Conservation (phyloP, 1,140 invertebrate species). For the Aphidius ervi region DNA sequence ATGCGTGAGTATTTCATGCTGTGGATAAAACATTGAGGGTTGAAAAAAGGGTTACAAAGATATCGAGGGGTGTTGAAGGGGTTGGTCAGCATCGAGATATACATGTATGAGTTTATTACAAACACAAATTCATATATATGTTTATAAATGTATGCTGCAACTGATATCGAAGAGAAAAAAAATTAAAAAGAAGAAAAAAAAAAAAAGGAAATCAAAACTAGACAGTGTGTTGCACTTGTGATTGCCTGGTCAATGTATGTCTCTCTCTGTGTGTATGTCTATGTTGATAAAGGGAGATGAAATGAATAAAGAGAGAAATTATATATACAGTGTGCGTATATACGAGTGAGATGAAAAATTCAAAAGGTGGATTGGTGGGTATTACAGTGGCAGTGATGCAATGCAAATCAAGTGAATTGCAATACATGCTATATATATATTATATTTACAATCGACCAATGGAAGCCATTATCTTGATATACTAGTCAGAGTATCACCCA, state of each 20-base stretch:
- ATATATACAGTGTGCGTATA: neutral
- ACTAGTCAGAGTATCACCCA: slow-evolving; percentile 11
- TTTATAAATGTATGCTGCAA: neutral
- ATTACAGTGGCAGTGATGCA: slow-evolving; percentile 32
- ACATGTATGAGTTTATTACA: no score
- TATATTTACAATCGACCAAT: slow-evolving; percentile 31
- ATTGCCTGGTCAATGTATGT: neutral
- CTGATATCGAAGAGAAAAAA: neutral
- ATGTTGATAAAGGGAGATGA: no score
- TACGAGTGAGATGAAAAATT: neutral
- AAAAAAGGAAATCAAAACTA: no score
- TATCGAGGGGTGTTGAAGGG: neutral
- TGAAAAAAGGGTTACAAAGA: neutral
- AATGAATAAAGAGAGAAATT: no score
- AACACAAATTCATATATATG: no score
- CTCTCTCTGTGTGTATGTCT: slow-evolving; percentile 1
- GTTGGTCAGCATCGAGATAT: no score
- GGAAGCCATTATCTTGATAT: slow-evolving; percentile 23
- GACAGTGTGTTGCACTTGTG: neutral
- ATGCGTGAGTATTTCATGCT: slow-evolving; percentile 9
- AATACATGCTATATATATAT: slow-evolving; percentile 28
- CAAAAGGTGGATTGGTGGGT: neutral
- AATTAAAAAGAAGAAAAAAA: no score
- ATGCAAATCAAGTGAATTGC: slow-evolving; percentile 41
- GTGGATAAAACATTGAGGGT: slow-evolving; percentile 27